phyloP scores from a whole-genome alignment of 1,140 invertebrate species.

The Contarinia nasturtii region DNA sequence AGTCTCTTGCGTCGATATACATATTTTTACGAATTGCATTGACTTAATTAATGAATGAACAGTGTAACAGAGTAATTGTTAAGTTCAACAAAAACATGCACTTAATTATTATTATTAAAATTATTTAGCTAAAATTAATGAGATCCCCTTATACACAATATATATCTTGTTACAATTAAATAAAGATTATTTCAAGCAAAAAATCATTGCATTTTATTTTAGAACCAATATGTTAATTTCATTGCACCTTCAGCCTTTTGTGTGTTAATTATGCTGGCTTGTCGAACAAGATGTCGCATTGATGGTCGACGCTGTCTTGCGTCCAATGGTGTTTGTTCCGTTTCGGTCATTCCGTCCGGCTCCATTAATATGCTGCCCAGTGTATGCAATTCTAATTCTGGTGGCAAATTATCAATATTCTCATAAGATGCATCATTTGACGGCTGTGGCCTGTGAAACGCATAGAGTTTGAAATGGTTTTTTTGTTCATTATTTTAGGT shows the following conservation, averaged over 20 bases:
- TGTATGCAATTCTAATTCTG: slow-evolving; percentile 15
- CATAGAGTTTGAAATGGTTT: neutral
- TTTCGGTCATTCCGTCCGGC: neutral
- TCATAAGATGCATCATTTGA: slow-evolving; percentile 32
- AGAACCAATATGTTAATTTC: slow-evolving; percentile 72
- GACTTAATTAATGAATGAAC: too few species aligned
- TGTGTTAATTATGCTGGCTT: slow-evolving; percentile 58
- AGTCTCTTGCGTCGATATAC: too few species aligned
- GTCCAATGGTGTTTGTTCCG: slow-evolving; percentile 25
- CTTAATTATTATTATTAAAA: too few species aligned
- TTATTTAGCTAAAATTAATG: too few species aligned
- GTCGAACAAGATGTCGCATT: slow-evolving; percentile 44
- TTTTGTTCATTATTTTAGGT: neutral
- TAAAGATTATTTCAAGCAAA: too few species aligned
- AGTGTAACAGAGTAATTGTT: too few species aligned
- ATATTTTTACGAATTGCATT: too few species aligned
- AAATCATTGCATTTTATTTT: slow-evolving; percentile 6
- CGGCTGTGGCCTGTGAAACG: neutral
- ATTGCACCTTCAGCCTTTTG: slow-evolving; percentile 57
- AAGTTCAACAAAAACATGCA: too few species aligned
- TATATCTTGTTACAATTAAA: too few species aligned
- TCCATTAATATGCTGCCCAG: neutral
- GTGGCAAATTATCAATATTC: slow-evolving; percentile 34
- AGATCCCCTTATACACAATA: too few species aligned
- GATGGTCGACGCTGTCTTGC: slow-evolving; percentile 26